Base-by-base conservation (phyloP, 2,797 vertebrate genomes). In the Triplophysa yarkandensis region DNA sequence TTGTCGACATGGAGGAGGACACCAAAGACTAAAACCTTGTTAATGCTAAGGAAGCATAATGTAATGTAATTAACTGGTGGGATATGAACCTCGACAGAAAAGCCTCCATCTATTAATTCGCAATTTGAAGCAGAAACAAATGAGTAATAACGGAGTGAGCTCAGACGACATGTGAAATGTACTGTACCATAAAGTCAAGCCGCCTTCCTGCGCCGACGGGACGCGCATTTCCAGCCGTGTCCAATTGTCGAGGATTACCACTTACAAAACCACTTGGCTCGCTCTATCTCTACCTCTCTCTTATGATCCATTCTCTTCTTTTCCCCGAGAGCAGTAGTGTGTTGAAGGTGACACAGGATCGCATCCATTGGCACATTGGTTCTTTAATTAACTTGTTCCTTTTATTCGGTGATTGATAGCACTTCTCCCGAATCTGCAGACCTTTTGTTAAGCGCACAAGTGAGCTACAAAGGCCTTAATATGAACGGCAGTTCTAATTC, bases 321-420 rank as follows among this genome's bases (percentile, higher is more conserved):
- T 30, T 57, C n/a, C 54, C 43, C 14, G 36, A 69, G 11, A 61
- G 16, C 13, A 9, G 23, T 50, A 16, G 48, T 67, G 36, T 39
- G 67, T 60, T 81, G 75, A 81, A 81, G 77, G 81, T 82, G 75
- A 78, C 79, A 78, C 69, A 57, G 36, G 48, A 70, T 68, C 65
- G 66, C 72, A 64, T 68, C 55, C 36, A 60, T 25, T 27, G 48
- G 75, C 46, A 39, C 28, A 57, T 79, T 70, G 65, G 34, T 43
- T 9, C 55, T 74, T 81, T 80, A 77, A 81, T 82, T 81, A 82
- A 78, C 64, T 55, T 69, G 58, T 34, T 67, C 73, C 17, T 77
- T 82, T 78, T 66, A 76, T 69, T 76, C 48, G 52, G 61, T 69
- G 76, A 78, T 76, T 81, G 50, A 77, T 78, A 60, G 13, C 44